Evolutionary conservation across 2,113 vertebrate species (phyloP).

Genomic region (Micromys minutus): DNA sequence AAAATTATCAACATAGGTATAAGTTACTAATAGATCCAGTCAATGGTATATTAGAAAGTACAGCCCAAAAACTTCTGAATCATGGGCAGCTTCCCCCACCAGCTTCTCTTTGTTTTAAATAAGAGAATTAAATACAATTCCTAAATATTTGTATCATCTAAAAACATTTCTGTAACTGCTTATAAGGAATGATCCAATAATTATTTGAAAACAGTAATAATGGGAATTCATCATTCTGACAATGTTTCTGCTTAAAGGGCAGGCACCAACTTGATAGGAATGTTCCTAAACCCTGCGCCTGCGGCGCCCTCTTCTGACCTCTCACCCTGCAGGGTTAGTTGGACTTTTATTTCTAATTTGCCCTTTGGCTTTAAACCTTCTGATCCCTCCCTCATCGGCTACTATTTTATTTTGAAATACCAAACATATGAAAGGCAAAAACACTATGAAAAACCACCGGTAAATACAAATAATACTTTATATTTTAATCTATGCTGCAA

Average conservation of each 20-base stretch:
- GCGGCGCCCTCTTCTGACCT: conserved; percentile 72
- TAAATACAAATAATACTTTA: not conserved
- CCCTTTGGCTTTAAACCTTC: not conserved
- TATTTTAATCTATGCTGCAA: conserved; percentile 49
- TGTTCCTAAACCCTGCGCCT: conserved; percentile 43
- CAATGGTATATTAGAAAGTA: not conserved
- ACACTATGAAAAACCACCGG: not conserved
- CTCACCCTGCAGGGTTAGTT: not conserved
- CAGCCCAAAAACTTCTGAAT: not conserved
- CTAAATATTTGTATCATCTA: conserved; percentile 51
- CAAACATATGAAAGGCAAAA: not conserved
- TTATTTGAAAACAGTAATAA: conserved; percentile 72
- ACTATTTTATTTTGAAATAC: not conserved
- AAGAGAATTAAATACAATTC: not conserved
- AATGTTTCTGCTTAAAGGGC: conserved; percentile 50
- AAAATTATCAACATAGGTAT: not conserved
- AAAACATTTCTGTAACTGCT: conserved; percentile 53
- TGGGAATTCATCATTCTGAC: conserved; percentile 43
- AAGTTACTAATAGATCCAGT: not conserved
- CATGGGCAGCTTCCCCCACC: not conserved
- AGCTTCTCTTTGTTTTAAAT: not conserved
- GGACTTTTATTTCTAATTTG: conserved; percentile 37
- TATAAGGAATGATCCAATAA: conserved; percentile 43
- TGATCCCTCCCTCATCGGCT: not conserved
- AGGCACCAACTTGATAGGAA: not conserved